phyloP scores from a whole-genome alignment of 2,888 invertebrate genomes.

The Graphium colonna region DNA sequence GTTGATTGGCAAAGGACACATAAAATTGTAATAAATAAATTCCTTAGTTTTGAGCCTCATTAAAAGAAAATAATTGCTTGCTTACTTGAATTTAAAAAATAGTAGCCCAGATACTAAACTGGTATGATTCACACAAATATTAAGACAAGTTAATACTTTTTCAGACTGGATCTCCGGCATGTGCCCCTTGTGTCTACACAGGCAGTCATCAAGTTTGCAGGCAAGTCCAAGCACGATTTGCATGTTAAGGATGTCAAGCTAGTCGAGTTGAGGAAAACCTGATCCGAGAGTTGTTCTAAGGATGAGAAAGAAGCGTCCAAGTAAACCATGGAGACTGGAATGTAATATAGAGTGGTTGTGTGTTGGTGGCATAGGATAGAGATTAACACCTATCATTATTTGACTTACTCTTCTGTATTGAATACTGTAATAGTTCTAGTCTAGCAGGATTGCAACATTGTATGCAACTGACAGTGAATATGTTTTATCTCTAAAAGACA shows the following conservation, averaged over 20 bases:
- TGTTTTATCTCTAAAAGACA: too few relatives aligned
- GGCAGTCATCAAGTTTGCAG: slow-evolving; percentile 90
- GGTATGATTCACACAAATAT: too few relatives aligned
- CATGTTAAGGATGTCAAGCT: slow-evolving; percentile 90
- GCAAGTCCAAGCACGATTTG: slow-evolving; percentile 88
- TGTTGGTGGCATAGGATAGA: slow-evolving; percentile 41
- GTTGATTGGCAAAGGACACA: too few relatives aligned
- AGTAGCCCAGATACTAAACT: too few relatives aligned
- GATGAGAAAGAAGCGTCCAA: slow-evolving; percentile 22
- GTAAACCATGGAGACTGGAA: slow-evolving; percentile 23
- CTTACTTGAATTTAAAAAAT: too few relatives aligned
- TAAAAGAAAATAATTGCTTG: too few relatives aligned
- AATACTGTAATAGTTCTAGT: slow-evolving; percentile 19
- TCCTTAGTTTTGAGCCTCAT: too few relatives aligned
- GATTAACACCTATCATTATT: slow-evolving; percentile 4
- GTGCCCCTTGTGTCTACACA: slow-evolving; percentile 90
- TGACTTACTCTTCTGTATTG: slow-evolving; percentile 12
- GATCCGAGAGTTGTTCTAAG: slow-evolving; percentile 39
- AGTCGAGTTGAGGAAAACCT: slow-evolving; percentile 82
- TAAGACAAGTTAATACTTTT: not conserved
- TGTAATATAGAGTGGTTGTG: slow-evolving; percentile 36
- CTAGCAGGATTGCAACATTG: slow-evolving; percentile 7
- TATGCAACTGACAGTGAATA: slow-evolving; percentile 7
- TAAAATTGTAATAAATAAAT: too few relatives aligned
- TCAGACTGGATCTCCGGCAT: slow-evolving; percentile 87